phyloP scores from a whole-genome alignment of 1,140 invertebrate genomes.

The Drosophila bocki region DNA sequence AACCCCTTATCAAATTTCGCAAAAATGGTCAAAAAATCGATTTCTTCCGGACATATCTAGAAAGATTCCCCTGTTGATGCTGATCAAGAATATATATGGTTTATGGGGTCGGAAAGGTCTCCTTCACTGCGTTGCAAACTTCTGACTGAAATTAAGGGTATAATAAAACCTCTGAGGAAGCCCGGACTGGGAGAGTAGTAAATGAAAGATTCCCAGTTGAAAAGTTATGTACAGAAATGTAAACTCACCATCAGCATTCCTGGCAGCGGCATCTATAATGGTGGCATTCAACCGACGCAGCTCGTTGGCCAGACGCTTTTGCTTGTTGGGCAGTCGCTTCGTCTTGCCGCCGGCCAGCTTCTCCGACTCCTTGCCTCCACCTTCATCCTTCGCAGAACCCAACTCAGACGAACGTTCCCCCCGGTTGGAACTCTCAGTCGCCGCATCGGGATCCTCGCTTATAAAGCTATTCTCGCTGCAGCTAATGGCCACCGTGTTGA shows the following conservation, averaged over 20 bases:
- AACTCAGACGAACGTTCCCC: background rate
- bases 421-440: background rate
- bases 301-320: conserved; percentile 71
- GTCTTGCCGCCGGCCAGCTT: conserved; percentile 33
- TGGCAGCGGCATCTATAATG: conserved; percentile 75
- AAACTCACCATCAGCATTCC: conserved; percentile 62
- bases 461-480: conserved; percentile 82
- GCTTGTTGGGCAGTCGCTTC: conserved; percentile 49
- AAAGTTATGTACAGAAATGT: background rate
- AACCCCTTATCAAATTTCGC: no score
- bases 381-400: conserved; percentile 34
- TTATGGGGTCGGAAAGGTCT: no score
- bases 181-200: no score
- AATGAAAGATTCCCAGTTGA: background rate
- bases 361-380: conserved; percentile 15
- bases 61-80: no score
- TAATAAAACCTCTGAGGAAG: no score
- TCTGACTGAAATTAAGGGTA: no score
- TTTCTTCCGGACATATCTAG: no score
- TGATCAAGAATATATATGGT: no score
- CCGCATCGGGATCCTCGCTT: conserved; percentile 59
- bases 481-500: conserved; percentile 82
- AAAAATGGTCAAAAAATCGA: no score
- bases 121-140: no score
- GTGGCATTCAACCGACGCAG: conserved; percentile 81